Conservation (phyloP, 2,797 vertebrate species). For the Helostoma temminkii region DNA sequence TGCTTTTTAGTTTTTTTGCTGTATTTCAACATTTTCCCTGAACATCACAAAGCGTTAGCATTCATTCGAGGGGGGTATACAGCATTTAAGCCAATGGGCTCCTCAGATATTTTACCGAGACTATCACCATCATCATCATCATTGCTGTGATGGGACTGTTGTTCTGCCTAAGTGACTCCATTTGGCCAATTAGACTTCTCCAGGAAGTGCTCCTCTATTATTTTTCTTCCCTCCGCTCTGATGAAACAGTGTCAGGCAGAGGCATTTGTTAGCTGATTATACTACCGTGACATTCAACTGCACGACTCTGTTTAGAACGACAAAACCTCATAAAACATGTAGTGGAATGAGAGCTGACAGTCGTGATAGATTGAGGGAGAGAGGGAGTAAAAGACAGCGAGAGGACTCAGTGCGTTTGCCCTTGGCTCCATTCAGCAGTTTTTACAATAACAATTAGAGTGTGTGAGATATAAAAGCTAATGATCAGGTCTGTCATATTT, state of each 20-base stretch:
- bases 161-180: slow-evolving; percentile 78
- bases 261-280: slow-evolving; percentile 79
- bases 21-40: neutral
- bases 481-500: slow-evolving; percentile 87
- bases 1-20: neutral
- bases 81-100: slow-evolving; percentile 37
- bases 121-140: slow-evolving; percentile 49
- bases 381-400: slow-evolving; percentile 14
- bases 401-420: slow-evolving; percentile 68
- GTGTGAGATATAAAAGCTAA: slow-evolving; percentile 86
- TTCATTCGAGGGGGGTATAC: slow-evolving; percentile 12
- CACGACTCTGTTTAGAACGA: slow-evolving; percentile 65
- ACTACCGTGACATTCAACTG: slow-evolving; percentile 75
- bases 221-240: slow-evolving; percentile 56
- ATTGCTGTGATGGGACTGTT: slow-evolving; percentile 66
- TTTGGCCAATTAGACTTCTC: slow-evolving; percentile 76
- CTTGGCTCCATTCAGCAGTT: slow-evolving; percentile 82
- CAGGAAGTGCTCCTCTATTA: slow-evolving; percentile 70
- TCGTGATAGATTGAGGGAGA: slow-evolving; percentile 64
- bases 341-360: slow-evolving; percentile 72
- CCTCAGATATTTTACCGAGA: slow-evolving; percentile 38
- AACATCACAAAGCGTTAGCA: slow-evolving; percentile 15
- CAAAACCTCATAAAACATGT: slow-evolving; percentile 80
- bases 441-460: slow-evolving; percentile 86
- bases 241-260: slow-evolving; percentile 77